phyloP scores from a whole-genome alignment of 2,888 invertebrate genomes.

The Malachius bipustulatus region DNA sequence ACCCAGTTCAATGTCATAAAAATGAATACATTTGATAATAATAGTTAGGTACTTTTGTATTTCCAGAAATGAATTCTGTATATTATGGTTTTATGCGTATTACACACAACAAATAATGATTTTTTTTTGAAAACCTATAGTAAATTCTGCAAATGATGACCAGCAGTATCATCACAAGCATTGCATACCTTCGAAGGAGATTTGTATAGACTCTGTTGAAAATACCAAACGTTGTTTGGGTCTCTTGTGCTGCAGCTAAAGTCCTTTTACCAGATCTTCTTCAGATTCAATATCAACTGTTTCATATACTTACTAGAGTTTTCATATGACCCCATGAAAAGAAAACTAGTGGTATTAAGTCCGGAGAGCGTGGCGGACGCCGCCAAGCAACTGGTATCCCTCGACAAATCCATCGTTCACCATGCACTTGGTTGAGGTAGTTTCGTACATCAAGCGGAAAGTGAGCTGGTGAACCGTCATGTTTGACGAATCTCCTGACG shows the following conservation, averaged over 20 bases:
- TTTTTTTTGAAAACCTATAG: background rate
- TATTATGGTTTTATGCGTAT: too few relatives aligned
- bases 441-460: slow-evolving; percentile 1
- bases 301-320: background rate
- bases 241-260: slow-evolving; percentile 2
- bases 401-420: slow-evolving; percentile 1
- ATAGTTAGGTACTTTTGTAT: too few relatives aligned
- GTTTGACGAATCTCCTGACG: background rate
- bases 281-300: slow-evolving; percentile 2
- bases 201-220: slow-evolving; percentile 3
- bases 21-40: too few relatives aligned
- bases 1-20: too few relatives aligned
- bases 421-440: slow-evolving; percentile 3
- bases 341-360: slow-evolving; percentile 1
- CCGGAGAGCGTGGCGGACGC: slow-evolving; percentile 4
- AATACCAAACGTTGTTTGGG: slow-evolving; percentile 3
- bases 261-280: background rate
- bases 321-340: background rate
- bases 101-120: slow-evolving; percentile 1
- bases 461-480: slow-evolving; percentile 2
- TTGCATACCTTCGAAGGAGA: slow-evolving; percentile 2
- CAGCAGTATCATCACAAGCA: background rate
- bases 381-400: background rate
- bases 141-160: slow-evolving; percentile 1
- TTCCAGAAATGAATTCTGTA: too few relatives aligned